These are phyloP conservation scores for Melanostigma gelatinosum DNA, from an alignment of 2,113 vertebrate genomes.

Conservation along the genomic window DNA sequence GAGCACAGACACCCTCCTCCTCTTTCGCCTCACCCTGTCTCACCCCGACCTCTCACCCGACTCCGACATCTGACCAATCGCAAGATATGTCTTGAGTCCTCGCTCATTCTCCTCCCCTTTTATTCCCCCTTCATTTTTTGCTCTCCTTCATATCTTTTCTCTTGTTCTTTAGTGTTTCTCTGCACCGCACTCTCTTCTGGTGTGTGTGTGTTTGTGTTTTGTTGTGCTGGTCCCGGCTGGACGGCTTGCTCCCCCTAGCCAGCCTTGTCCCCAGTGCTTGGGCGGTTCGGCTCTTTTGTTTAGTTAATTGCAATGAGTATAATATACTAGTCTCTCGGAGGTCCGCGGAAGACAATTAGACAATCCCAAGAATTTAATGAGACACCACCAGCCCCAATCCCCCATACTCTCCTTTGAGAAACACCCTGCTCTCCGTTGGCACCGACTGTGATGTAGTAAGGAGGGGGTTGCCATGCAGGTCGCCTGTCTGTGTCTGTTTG, in stretches of 20 bases:
- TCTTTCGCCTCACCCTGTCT: conserved; percentile 69
- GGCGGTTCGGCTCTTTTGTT: conserved; percentile 99
- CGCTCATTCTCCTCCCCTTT: conserved; percentile 48
- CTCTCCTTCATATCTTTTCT: conserved; percentile 75
- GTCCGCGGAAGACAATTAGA: conserved; percentile 99
- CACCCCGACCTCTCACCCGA: conserved; percentile 80
- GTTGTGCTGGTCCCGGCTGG: conserved; percentile 72
- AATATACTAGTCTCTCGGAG: conserved; percentile 99
- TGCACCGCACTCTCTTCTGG: conserved; percentile 57
- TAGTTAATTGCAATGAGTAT: conserved; percentile 99
- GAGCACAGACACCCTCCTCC: conserved; percentile 97
- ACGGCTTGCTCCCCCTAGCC: conserved; percentile 73
- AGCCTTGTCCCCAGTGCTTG: conserved; percentile 88
- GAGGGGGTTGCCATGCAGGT: conserved; percentile 67
- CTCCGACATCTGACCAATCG: conserved; percentile 98
- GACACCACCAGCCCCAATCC: conserved; percentile 95
- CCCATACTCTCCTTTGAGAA: conserved; percentile 73
- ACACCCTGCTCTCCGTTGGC: conserved; percentile 77
- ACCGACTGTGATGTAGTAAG: conserved; percentile 64
- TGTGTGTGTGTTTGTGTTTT: conserved; percentile 75
- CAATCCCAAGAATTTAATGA: conserved; percentile 99
- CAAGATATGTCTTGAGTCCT: conserved; percentile 82
- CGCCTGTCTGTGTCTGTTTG: conserved; percentile 71
- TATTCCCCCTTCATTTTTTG: conserved; percentile 63
- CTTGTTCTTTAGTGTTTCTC: conserved; percentile 71